Percentiles rank a stretch among this genome's conserved stretches.
phyloP scores from a whole-genome alignment of 2,888 invertebrate genomes.

The Bellardia bayeri region DNA sequence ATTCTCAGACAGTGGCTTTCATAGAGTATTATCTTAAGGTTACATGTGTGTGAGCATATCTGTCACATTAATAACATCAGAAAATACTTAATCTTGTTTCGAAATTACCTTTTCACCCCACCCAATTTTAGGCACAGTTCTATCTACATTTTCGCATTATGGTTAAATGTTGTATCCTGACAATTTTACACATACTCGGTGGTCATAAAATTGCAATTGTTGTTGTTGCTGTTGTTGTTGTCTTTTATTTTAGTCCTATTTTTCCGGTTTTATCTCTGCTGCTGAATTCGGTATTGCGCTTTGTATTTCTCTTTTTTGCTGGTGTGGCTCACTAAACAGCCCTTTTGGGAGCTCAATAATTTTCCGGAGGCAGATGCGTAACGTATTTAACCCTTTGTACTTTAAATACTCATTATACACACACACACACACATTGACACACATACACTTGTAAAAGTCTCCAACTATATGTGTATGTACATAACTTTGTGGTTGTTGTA shows the following conservation, averaged over 20 bases:
- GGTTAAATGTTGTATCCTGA: conserved; percentile 31
- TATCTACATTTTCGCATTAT: conserved; percentile 33
- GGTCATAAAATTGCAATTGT: conserved; percentile 72
- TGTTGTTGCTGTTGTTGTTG: conserved; percentile 37
- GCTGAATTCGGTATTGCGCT: conserved; percentile 8
- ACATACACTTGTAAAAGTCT: conserved; percentile 10
- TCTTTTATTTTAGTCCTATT: conserved; percentile 25
- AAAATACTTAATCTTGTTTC: background rate
- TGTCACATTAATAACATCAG: too few relatives aligned
- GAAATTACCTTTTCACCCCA: conserved; percentile 1
- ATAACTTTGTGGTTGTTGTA: conserved; percentile 19
- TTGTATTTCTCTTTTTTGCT: background rate
- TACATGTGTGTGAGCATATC: too few relatives aligned
- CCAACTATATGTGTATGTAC: conserved; percentile 5
- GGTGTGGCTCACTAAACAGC: conserved; percentile 58
- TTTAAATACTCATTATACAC: conserved; percentile 50
- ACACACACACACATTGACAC: conserved; percentile 2
- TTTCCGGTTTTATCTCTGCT: conserved; percentile 37
- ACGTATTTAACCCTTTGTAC: conserved; percentile 71
- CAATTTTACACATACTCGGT: conserved; percentile 63
- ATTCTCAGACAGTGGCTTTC: too few relatives aligned
- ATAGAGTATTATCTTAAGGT: too few relatives aligned
- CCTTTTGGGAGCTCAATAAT: conserved; percentile 71
- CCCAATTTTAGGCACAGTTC: background rate
- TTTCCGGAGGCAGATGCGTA: conserved; percentile 70